Conservation (phyloP, 2,888 invertebrate genomes). For the Papilio gigon region DNA sequence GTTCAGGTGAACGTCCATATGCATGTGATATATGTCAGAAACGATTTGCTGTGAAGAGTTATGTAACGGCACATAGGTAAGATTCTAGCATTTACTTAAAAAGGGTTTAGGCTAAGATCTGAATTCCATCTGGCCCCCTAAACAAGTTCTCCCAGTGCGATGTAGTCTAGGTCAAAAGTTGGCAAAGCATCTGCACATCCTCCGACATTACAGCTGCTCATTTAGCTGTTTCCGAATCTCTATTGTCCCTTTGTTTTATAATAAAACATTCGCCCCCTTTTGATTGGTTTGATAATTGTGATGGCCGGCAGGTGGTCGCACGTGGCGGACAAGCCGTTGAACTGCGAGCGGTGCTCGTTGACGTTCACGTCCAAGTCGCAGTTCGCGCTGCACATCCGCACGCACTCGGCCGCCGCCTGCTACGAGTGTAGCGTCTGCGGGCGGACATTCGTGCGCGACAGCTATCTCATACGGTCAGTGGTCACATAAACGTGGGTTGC, state of each 20-base stretch:
- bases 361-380: slow-evolving; percentile 89
- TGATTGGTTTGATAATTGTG: no score
- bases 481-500: not conserved
- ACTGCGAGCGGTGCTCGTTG: slow-evolving; percentile 87
- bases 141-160: no score
- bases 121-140: no score
- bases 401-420: slow-evolving; percentile 86
- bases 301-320: slow-evolving; percentile 89
- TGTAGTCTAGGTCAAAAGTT: no score
- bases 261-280: no score
- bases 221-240: no score
- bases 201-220: no score
- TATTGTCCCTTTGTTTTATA: no score
- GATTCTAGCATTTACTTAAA: no score
- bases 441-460: slow-evolving; percentile 88
- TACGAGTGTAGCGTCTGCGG: slow-evolving; percentile 89
- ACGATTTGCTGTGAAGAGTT: slow-evolving; percentile 91
- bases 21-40: slow-evolving; percentile 91
- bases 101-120: no score
- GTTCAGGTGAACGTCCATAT: slow-evolving; percentile 87
- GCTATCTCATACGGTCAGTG: slow-evolving; percentile 84
- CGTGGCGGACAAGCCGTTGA: slow-evolving; percentile 88
- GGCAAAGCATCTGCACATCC: no score
- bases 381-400: slow-evolving; percentile 89
- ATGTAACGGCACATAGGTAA: slow-evolving; percentile 88